Evolutionary conservation across 1,140 invertebrate species (phyloP).

Genomic region (Aphis gossypii): DNA sequence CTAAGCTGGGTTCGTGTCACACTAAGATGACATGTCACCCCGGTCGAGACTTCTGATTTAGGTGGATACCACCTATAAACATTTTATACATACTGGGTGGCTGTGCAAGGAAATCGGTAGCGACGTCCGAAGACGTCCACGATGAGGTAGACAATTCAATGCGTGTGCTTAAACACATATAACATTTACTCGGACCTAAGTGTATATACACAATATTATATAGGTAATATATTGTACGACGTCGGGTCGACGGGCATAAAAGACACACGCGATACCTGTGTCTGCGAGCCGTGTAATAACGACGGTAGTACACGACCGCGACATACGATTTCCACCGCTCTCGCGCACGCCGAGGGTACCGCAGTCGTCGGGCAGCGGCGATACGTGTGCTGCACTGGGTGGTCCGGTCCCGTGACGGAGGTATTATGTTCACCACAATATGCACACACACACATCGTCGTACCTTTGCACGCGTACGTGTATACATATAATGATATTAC

Average conservation of each 20-base stretch:
- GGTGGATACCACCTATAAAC: too few relatives aligned
- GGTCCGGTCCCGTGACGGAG: not conserved
- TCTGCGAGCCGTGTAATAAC: not conserved
- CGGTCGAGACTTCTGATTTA: too few relatives aligned
- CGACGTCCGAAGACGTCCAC: too few relatives aligned
- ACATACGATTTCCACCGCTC: not conserved
- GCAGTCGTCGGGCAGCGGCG: too few relatives aligned
- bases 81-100: too few relatives aligned
- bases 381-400: not conserved
- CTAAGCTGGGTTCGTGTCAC: too few relatives aligned
- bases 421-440: not conserved
- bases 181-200: not conserved
- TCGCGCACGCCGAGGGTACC: not conserved
- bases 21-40: too few relatives aligned
- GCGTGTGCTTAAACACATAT: too few relatives aligned
- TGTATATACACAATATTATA: not conserved
- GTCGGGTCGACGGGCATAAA: not conserved
- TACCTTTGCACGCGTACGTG: not conserved
- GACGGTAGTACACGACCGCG: not conserved
- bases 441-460: not conserved
- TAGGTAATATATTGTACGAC: not conserved
- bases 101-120: too few relatives aligned
- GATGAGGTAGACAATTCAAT: too few relatives aligned
- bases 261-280: not conserved
- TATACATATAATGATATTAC: conserved; percentile 6